Evolutionary conservation across 2,888 invertebrate species (phyloP).

Genomic region (Spodoptera picta): DNA sequence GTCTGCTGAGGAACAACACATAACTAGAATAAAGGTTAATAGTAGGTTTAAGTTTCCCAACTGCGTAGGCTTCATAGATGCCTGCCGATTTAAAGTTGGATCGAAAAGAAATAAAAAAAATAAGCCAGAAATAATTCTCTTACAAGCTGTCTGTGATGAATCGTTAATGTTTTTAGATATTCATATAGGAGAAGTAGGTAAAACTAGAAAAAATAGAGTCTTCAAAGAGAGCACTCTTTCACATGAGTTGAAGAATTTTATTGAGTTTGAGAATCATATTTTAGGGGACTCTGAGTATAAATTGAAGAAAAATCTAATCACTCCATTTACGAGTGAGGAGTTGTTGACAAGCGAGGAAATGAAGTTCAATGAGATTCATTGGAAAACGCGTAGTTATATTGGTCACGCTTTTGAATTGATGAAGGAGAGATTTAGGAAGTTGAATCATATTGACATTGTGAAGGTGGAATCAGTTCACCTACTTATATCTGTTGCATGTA

Average conservation of each 20-base stretch:
- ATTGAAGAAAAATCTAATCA: conserved; percentile 77
- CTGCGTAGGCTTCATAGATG: conserved; percentile 83
- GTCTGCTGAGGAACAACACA: conserved; percentile 79
- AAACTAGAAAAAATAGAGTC: conserved; percentile 74
- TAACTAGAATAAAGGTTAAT: conserved; percentile 81
- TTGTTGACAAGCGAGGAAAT: conserved; percentile 81
- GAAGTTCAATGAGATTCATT: conserved; percentile 83
- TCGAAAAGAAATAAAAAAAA: conserved; percentile 70
- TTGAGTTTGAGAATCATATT: conserved; percentile 83
- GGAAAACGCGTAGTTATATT: conserved; percentile 79
- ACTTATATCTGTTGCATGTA: conserved; percentile 77
- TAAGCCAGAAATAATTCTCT: conserved; percentile 70
- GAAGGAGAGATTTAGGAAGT: conserved; percentile 76
- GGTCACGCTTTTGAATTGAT: conserved; percentile 80
- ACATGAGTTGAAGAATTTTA: conserved; percentile 74
- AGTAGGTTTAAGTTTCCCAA: conserved; percentile 81
- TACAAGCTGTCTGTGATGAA: conserved; percentile 85
- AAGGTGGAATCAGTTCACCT: conserved; percentile 72
- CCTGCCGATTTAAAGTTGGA: conserved; percentile 77
- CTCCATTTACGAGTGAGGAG: conserved; percentile 80
- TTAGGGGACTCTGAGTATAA: conserved; percentile 81
- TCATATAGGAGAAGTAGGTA: conserved; percentile 76
- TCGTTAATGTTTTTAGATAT: conserved; percentile 78
- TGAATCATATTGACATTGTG: conserved; percentile 75
- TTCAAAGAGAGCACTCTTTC: conserved; percentile 77